These are phyloP conservation scores for Tinamus major DNA, from an alignment of 2,797 vertebrate species.

Conservation along the genomic window DNA sequence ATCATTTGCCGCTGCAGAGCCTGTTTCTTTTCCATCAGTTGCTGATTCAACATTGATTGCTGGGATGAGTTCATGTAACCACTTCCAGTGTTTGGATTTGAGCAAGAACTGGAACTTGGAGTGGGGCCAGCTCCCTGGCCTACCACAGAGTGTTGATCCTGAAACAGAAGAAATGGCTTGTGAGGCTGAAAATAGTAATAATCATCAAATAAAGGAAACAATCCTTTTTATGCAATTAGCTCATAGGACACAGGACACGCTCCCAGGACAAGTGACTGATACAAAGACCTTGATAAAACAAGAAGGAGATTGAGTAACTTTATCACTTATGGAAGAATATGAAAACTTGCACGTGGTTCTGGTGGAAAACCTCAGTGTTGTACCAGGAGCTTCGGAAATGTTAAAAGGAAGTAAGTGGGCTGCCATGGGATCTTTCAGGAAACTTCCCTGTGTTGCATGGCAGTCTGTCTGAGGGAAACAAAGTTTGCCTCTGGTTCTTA, in stretches of 20 bases:
- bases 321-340: not conserved
- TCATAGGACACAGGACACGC: slow-evolving; percentile 15
- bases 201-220: slow-evolving; percentile 22
- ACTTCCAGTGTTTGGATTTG: slow-evolving; percentile 86
- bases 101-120: slow-evolving; percentile 80
- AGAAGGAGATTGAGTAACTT: slow-evolving; percentile 13
- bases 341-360: slow-evolving; percentile 22
- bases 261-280: not conserved
- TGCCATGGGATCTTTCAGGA: slow-evolving; percentile 1
- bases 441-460: not conserved
- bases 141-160: slow-evolving; percentile 83
- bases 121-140: slow-evolving; percentile 78
- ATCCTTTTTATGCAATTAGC: slow-evolving; percentile 54
- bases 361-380: slow-evolving; percentile 44
- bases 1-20: slow-evolving; percentile 86
- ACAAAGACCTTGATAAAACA: slow-evolving; percentile 30
- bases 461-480: slow-evolving; percentile 33
- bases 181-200: slow-evolving; percentile 65
- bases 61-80: slow-evolving; percentile 84
- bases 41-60: slow-evolving; percentile 85
- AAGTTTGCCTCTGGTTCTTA: not conserved
- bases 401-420: slow-evolving; percentile 30
- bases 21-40: slow-evolving; percentile 85
- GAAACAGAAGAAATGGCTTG: slow-evolving; percentile 58
- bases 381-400: slow-evolving; percentile 40